Conservation (phyloP, 2,888 invertebrate species). For the Odontocerum albicorne region DNA sequence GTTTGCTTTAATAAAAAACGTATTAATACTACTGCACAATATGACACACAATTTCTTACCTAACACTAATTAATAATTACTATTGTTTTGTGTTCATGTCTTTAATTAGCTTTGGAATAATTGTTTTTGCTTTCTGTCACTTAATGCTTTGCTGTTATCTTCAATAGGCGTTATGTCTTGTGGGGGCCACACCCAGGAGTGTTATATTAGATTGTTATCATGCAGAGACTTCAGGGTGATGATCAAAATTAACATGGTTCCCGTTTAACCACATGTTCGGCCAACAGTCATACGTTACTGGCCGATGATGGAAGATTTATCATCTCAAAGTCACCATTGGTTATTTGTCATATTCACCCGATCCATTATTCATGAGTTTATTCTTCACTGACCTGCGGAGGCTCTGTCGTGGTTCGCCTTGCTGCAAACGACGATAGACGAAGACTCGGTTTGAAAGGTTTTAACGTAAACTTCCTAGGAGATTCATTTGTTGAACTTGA, state of each 20-base stretch:
- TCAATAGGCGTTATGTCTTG: too few species aligned
- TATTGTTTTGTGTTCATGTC: slow-evolving; percentile 12
- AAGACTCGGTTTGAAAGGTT: slow-evolving; percentile 49
- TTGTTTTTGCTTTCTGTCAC: slow-evolving; percentile 5
- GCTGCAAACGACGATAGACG: slow-evolving; percentile 49
- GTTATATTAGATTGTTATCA: slow-evolving; percentile 16
- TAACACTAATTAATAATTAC: too few species aligned
- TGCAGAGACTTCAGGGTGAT: slow-evolving; percentile 16
- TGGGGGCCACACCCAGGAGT: slow-evolving; percentile 25
- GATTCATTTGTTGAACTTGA: slow-evolving; percentile 43
- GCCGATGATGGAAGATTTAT: slow-evolving; percentile 14
- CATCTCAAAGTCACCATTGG: not conserved
- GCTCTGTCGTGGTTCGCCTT: slow-evolving; percentile 44
- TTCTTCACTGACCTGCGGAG: slow-evolving; percentile 42
- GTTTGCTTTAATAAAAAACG: too few species aligned
- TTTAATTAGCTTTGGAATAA: slow-evolving; percentile 22
- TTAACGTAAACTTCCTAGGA: slow-evolving; percentile 46
- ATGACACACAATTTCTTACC: too few species aligned
- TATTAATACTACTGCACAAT: too few species aligned
- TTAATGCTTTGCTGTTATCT: slow-evolving; percentile 1
- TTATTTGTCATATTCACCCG: slow-evolving; percentile 12
- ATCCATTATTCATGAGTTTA: slow-evolving; percentile 10
- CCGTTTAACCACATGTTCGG: slow-evolving; percentile 9
- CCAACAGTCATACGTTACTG: slow-evolving; percentile 27
- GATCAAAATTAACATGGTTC: slow-evolving; percentile 10